Percentiles rank a stretch among this genome's conserved stretches.
phyloP scores from a whole-genome alignment of 2,888 invertebrate species.

The Theretra japonica region DNA sequence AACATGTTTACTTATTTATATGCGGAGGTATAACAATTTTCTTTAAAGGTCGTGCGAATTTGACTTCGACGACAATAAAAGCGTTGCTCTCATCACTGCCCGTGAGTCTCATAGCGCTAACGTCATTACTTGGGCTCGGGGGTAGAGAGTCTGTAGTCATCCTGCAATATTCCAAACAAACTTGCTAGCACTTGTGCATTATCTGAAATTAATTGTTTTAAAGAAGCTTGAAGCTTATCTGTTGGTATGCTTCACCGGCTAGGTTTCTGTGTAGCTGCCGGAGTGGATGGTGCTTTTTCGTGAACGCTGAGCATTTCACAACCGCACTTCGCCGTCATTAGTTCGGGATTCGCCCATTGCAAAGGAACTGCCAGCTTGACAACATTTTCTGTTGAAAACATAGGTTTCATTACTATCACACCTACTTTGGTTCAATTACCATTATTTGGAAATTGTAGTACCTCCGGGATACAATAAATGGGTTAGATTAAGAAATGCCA shows the following conservation, averaged over 20 bases:
- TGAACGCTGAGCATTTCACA: slow-evolving; percentile 56
- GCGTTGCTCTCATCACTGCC: slow-evolving; percentile 64
- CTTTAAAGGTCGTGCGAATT: slow-evolving; percentile 58
- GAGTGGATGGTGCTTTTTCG: slow-evolving; percentile 48
- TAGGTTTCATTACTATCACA: neutral
- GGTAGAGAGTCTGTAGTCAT: slow-evolving; percentile 44
- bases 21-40: slow-evolving; percentile 55
- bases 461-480: slow-evolving; percentile 74
- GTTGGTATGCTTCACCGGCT: neutral
- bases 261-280: slow-evolving; percentile 42
- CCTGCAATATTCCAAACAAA: slow-evolving; percentile 36
- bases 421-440: neutral
- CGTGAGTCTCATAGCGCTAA: slow-evolving; percentile 44
- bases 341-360: slow-evolving; percentile 59
- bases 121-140: slow-evolving; percentile 48
- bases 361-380: slow-evolving; percentile 65
- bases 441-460: slow-evolving; percentile 36
- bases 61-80: slow-evolving; percentile 69
- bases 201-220: neutral
- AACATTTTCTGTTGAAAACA: slow-evolving; percentile 51
- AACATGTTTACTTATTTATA: slow-evolving; percentile 56
- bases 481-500: slow-evolving; percentile 69
- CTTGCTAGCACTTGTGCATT: neutral
- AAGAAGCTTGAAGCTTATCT: neutral
- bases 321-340: slow-evolving; percentile 61